Evolutionary conservation across 2,888 invertebrate genomes (phyloP).

Genomic region (Gisinianus flammeolus): DNA sequence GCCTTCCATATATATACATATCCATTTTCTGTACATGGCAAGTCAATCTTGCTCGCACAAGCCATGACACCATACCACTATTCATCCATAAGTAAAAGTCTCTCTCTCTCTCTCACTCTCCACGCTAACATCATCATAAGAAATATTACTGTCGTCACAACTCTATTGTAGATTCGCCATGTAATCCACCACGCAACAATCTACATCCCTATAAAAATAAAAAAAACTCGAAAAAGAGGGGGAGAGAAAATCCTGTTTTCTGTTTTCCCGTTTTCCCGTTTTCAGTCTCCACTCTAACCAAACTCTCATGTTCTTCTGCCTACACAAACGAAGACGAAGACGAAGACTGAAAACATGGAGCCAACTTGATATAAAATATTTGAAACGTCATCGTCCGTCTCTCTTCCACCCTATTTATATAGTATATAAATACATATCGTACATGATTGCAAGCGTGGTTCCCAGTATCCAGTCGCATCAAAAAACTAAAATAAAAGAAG

Average conservation of each 20-base stretch:
- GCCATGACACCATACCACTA: constrained; percentile 7
- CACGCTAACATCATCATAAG: constrained; percentile 23
- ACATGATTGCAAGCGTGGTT: too few species aligned
- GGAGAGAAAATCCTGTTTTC: too few species aligned
- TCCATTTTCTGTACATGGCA: background rate
- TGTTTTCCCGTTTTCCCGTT: background rate
- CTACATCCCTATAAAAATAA: background rate
- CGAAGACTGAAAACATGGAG: background rate
- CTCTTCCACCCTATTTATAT: too few species aligned
- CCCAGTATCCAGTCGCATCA: too few species aligned
- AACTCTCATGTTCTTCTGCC: background rate
- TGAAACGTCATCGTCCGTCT: too few species aligned
- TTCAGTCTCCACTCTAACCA: background rate
- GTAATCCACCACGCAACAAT: constrained; percentile 1
- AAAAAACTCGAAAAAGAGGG: too few species aligned
- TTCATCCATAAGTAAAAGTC: constrained; percentile 29
- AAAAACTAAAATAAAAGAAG: too few species aligned
- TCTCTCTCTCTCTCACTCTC: constrained; percentile 18
- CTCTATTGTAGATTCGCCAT: constrained; percentile 6
- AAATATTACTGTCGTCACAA: constrained; percentile 28
- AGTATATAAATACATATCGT: too few species aligned
- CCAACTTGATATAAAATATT: too few species aligned
- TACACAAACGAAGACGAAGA: background rate
- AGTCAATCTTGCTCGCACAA: background rate
- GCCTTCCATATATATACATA: background rate